phyloP scores from a whole-genome alignment of 2,888 invertebrate species.

The Nasonia oneida region DNA sequence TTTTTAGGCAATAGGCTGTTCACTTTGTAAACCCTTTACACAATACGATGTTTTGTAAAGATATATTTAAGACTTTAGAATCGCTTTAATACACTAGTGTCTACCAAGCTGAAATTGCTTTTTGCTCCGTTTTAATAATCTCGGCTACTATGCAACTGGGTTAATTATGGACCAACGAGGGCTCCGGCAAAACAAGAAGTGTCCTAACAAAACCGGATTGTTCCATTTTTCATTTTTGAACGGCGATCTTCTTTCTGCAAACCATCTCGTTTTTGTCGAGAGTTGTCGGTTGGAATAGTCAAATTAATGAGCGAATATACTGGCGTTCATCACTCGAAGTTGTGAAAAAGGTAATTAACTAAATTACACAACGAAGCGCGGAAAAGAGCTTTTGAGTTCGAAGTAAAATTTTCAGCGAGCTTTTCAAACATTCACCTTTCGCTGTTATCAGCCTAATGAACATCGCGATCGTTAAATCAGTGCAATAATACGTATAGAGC shows the following conservation, averaged over 20 bases:
- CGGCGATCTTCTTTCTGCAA: not conserved
- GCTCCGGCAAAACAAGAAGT: not conserved
- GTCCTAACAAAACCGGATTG: not conserved
- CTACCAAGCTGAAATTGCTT: not conserved
- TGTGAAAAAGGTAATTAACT: too few species aligned
- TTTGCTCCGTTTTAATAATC: not conserved
- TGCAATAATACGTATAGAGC: too few species aligned
- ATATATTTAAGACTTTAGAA: not conserved
- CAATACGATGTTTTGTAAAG: not conserved
- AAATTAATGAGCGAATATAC: not conserved
- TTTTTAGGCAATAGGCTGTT: not conserved
- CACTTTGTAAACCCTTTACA: not conserved
- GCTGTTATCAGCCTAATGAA: too few species aligned
- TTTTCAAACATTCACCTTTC: too few species aligned
- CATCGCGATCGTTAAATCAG: too few species aligned
- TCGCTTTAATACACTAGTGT: not conserved
- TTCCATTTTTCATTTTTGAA: not conserved
- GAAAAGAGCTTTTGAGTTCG: not conserved
- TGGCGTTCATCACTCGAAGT: not conserved
- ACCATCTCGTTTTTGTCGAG: too few species aligned
- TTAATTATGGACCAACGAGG: not conserved
- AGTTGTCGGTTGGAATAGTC: too few species aligned
- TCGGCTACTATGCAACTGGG: not conserved
- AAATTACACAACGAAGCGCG: not conserved
- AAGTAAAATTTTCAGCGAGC: not conserved